Conservation (phyloP, 2,113 vertebrate species). For the Cyanoliseus patagonus region DNA sequence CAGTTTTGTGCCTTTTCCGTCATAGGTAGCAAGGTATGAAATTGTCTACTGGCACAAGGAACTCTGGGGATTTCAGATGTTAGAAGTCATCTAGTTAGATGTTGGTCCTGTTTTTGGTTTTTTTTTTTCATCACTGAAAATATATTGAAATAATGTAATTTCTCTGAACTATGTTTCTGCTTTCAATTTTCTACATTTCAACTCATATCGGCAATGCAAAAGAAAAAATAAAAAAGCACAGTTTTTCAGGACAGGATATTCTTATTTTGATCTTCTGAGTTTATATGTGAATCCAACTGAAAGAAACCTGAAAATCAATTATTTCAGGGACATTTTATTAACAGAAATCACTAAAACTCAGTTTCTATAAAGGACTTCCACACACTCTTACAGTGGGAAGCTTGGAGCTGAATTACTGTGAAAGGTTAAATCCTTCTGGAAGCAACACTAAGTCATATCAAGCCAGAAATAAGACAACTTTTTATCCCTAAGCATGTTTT, state of each 20-base stretch:
- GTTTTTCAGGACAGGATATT: not conserved
- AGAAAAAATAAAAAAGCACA: not conserved
- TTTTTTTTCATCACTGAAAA: not conserved
- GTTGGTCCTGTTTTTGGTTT: too few relatives aligned
- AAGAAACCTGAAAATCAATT: not conserved
- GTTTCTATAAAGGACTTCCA: not conserved
- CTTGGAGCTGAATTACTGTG: not conserved
- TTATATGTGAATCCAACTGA: not conserved
- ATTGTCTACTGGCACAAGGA: not conserved
- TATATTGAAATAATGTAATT: not conserved
- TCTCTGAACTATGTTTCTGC: not conserved
- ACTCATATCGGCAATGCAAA: not conserved
- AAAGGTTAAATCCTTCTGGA: not conserved
- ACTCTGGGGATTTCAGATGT: not conserved
- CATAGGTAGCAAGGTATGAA: not conserved
- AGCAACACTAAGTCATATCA: not conserved
- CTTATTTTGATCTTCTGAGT: not conserved
- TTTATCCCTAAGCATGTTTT: not conserved
- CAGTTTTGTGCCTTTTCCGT: not conserved
- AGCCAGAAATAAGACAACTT: not conserved
- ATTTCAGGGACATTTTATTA: not conserved
- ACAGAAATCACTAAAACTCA: not conserved
- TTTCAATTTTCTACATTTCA: not conserved
- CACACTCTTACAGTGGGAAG: not conserved
- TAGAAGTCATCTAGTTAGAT: not conserved